Evolutionary conservation across 2,113 vertebrate genomes (phyloP).

Genomic region (Myanophis thanlyinensis): DNA sequence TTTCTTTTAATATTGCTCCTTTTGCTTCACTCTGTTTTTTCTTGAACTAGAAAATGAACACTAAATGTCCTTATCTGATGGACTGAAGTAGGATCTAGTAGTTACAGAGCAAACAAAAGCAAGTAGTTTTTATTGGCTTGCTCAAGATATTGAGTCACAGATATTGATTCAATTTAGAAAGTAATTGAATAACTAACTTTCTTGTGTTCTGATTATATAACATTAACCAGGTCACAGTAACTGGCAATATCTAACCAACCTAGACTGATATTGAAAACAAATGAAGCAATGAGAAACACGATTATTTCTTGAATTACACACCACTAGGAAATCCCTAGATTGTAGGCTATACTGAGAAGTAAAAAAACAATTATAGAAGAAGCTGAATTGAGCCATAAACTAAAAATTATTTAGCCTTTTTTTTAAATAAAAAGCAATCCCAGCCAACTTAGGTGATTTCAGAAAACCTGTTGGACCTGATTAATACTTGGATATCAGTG

Average conservation of each 20-base stretch:
- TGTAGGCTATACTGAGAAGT: not conserved
- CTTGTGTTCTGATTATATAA: not conserved
- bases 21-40: not conserved
- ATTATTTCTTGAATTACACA: not conserved
- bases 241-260: not conserved
- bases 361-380: not conserved
- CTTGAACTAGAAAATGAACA: not conserved
- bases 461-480: not conserved
- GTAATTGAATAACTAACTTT: not conserved
- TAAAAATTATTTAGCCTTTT: not conserved
- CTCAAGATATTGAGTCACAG: not conserved
- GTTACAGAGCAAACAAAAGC: not conserved
- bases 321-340: not conserved
- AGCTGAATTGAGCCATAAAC: not conserved
- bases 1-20: not conserved
- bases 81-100: not conserved
- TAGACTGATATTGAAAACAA: not conserved
- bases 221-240: not conserved
- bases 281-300: not conserved
- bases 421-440: not conserved
- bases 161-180: not conserved
- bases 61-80: not conserved
- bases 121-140: not conserved
- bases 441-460: not conserved
- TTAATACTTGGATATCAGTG: not conserved